Evolutionary conservation across 2,113 vertebrate species (phyloP), one percentile per base, ranked within the genome.

Genomic region (Numida meleagris): DNA sequence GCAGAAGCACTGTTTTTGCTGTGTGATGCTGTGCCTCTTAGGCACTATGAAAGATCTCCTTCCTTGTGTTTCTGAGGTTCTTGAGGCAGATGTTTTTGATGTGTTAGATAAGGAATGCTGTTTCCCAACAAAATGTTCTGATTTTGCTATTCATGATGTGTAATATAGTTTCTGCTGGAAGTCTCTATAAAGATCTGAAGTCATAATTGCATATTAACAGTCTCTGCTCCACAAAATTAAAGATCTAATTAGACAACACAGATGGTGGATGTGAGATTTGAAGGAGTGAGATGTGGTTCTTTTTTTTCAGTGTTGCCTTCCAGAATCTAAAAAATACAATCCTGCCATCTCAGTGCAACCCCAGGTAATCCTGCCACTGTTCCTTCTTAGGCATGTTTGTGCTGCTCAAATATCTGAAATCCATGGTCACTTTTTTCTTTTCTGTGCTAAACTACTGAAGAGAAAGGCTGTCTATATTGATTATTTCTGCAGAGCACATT

Each of bases 351-450:
- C 0, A 2, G 46, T 81, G 34, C 55, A 83, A 83, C 12, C 9
- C 5, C 33, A 42, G 8, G 12, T 63, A 86, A 65, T 90, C 29
- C 43, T 94, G 33, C 34, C 4, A 1, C 25, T 46, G 33, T 12
- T 68, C 21, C 9, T 29, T 74, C 29, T 71, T 0, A 59, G 0
- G 7, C 2, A 3, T 31, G 42, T 90, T 48, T 10, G 29, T 71
- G 71, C 55, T 40, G 23, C 58, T 63, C 46, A 77, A 77, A 73
- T 70, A 21, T 8, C 40, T 12, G 27, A 89, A 6, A 25, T n/a
- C 31, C 31, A n/a, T 57, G 55, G 31, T 57, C 18, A n/a, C 18
- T n/a, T 57, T 57, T 57, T 58, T n/a, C 58, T 9, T 63, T 66
- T 73, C 63, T 59, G n/a, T 42, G 25, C 40, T 71, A n/a, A 91